Evolutionary conservation across 2,113 vertebrate genomes (phyloP), one percentile per base, ranked within the genome.

Genomic region (Aptenodytes forsteri): DNA sequence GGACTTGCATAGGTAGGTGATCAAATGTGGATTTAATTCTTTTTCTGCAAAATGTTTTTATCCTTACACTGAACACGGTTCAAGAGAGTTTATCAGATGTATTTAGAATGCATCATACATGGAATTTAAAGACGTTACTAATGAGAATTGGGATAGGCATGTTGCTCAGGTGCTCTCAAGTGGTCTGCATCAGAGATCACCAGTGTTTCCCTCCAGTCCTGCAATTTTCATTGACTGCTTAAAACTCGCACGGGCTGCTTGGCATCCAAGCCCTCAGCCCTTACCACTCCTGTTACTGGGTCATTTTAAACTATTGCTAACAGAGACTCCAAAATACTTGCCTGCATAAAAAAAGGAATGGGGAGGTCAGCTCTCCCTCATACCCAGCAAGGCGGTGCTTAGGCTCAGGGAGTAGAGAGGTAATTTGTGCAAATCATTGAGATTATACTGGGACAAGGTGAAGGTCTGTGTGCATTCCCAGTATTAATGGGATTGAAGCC

Each of bases 1-100:
- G 99, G 98, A 99, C 99, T 83, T 99, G 99, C 59, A 90, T 99
- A 88, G 99, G 99, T 99, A 98, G 38, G 99, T 98, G 34, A 26
- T 32, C 26, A 70, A 29, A 44, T 55, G 11, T 2, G 11, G 40
- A 46, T 75, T 42, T n/a, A 2, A 20, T 20, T 13, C 36, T 34
- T 38, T 40, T 54, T 6, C 49, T 50, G 29, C 38, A 61, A 11
- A 61, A 20, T 54, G 25, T 25, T 83, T 83, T 84, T 44, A 49
- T 52, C 34, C 27, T 83, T n/a, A 30, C 42, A 13, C 17, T 32
- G 44, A 79, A 83, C 2, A 2, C 36, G 58, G 12, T 79, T 76
- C n/a, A 29, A 9, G 36, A 34, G 44, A 71, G 59, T 71, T 87
- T 52, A n/a, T 91, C 30, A 58, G 38, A 17, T 36, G 27, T 44